These are phyloP conservation scores for Hippoglossus hippoglossus DNA, from an alignment of 2,797 vertebrate genomes.

Conservation along the genomic window DNA sequence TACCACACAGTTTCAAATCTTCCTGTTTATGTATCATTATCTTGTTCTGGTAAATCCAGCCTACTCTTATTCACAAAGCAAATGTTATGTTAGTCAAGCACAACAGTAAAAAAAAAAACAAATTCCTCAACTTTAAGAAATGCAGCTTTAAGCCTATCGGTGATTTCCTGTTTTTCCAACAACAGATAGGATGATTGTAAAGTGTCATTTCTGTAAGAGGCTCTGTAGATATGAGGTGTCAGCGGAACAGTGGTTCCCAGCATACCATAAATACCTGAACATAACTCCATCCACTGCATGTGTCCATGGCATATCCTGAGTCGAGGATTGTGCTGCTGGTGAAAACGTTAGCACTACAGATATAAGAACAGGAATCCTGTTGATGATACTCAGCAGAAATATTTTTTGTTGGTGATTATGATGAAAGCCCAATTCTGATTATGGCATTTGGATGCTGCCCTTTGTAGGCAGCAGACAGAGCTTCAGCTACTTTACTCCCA, in stretches of 20 bases:
- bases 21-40: background rate
- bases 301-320: background rate
- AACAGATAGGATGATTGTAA: too few species aligned
- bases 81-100: too few species aligned
- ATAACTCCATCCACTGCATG: background rate
- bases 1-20: background rate
- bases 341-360: slow-evolving; percentile 24
- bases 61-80: too few species aligned
- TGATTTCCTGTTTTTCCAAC: too few species aligned
- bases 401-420: slow-evolving; percentile 9
- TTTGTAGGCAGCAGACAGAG: background rate
- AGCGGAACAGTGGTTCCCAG: background rate
- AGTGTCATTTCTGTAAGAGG: background rate
- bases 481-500: background rate
- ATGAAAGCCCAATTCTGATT: background rate
- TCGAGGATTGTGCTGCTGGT: slow-evolving; percentile 2
- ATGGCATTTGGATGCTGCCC: background rate
- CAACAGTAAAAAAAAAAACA: background rate
- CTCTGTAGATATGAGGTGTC: background rate
- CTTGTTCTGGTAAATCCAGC: background rate
- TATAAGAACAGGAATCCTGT: slow-evolving; percentile 2
- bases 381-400: slow-evolving; percentile 21
- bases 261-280: background rate
- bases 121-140: too few species aligned
- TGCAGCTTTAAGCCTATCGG: too few species aligned